Evolutionary conservation across 2,888 invertebrate species (phyloP).

Genomic region (Selenia dentaria): DNA sequence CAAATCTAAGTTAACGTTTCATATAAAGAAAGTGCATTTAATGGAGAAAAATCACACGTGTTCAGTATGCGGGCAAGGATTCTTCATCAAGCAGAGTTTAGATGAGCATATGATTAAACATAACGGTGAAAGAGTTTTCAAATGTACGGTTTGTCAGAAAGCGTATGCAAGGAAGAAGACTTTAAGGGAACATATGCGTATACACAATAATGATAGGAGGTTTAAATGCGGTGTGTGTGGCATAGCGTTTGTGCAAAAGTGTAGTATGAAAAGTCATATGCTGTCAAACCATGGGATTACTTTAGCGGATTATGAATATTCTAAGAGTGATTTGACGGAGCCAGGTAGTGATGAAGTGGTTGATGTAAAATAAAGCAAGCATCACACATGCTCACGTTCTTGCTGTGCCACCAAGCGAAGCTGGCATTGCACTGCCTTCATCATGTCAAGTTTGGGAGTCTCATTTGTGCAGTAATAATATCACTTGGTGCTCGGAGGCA

Average conservation of each 20-base stretch:
- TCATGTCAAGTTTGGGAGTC: no score
- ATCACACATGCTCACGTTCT: no score
- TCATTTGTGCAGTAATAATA: no score
- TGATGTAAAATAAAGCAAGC: not conserved
- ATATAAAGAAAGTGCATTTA: slow-evolving; percentile 72
- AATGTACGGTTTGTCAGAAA: slow-evolving; percentile 65
- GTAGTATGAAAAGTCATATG: slow-evolving; percentile 74
- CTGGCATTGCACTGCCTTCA: no score
- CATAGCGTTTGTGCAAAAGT: slow-evolving; percentile 70
- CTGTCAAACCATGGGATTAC: slow-evolving; percentile 68
- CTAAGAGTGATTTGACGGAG: slow-evolving; percentile 17
- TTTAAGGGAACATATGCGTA: slow-evolving; percentile 71
- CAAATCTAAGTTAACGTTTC: slow-evolving; percentile 68
- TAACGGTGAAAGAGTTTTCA: slow-evolving; percentile 66
- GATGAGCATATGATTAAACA: slow-evolving; percentile 76
- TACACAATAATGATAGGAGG: slow-evolving; percentile 71
- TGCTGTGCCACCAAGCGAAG: no score
- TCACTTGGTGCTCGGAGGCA: no score
- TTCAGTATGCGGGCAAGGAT: slow-evolving; percentile 67
- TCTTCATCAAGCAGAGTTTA: slow-evolving; percentile 68
- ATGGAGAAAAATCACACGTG: slow-evolving; percentile 75
- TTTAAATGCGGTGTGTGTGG: slow-evolving; percentile 70
- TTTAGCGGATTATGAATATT: slow-evolving; percentile 58
- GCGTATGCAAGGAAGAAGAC: slow-evolving; percentile 74
- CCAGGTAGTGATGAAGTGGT: slow-evolving; percentile 5